Percentiles rank a stretch among this genome's conserved stretches.
These are phyloP conservation scores for Todiramphus saurophagus DNA, from an alignment of 2,113 vertebrate species.

Conservation along the genomic window DNA sequence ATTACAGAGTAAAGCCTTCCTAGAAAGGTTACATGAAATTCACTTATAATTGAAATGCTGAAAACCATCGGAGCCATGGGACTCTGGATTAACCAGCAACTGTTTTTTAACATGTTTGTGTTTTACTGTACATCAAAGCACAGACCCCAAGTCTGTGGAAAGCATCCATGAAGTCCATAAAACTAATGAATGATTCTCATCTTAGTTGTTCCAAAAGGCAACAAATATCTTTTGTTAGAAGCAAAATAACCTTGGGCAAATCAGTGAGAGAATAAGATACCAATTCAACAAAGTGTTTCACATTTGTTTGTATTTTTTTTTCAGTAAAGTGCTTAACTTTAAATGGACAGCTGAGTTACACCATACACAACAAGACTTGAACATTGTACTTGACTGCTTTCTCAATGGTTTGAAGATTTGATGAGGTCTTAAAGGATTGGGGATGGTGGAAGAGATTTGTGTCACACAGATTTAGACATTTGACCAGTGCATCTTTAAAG, in stretches of 20 bases:
- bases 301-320: background rate
- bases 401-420: background rate
- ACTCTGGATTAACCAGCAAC: background rate
- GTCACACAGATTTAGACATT: background rate
- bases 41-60: background rate
- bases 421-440: background rate
- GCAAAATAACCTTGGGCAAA: background rate
- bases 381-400: background rate
- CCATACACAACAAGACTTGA: background rate
- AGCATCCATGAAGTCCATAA: background rate
- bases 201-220: background rate
- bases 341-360: background rate
- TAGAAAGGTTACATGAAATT: background rate
- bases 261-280: background rate
- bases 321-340: background rate
- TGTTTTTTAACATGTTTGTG: background rate
- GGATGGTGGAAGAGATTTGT: background rate
- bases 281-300: background rate
- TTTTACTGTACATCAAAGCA: background rate
- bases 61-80: background rate
- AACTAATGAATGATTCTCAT: background rate
- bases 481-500: background rate
- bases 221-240: background rate
- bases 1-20: accelerated
- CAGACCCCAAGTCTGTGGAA: background rate